phyloP scores from a whole-genome alignment of 2,888 invertebrate species.

The Gryllus longicercus region DNA sequence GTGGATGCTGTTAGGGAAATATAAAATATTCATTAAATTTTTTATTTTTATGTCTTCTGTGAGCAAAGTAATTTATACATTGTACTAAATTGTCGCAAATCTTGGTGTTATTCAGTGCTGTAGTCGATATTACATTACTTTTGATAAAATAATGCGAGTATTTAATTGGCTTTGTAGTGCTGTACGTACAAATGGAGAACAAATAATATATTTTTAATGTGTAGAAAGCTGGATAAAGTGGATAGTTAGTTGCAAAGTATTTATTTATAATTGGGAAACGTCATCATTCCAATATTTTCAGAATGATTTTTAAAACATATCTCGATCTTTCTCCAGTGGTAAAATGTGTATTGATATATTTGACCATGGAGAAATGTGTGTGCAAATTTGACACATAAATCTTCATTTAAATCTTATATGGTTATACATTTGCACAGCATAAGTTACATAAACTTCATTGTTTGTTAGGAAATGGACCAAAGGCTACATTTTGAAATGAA shows the following conservation, averaged over 20 bases:
- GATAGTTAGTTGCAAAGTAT: neutral
- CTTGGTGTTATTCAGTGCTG: conserved; percentile 5
- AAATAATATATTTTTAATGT: conserved; percentile 1
- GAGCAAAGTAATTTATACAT: neutral
- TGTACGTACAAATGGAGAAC: neutral
- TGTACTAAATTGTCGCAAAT: neutral
- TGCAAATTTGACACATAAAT: neutral
- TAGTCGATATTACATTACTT: neutral
- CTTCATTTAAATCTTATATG: too few species aligned
- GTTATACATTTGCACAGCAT: too few species aligned
- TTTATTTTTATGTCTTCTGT: neutral
- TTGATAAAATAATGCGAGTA: neutral
- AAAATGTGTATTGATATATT: neutral
- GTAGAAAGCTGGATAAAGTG: neutral
- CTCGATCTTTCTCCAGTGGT: neutral
- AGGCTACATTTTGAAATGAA: neutral
- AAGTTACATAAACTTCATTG: neutral
- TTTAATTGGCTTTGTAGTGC: conserved; percentile 9
- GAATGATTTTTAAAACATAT: neutral
- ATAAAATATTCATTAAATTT: neutral
- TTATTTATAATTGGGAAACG: neutral
- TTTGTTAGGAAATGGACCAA: conserved; percentile 1
- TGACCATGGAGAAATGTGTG: neutral
- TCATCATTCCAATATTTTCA: conserved; percentile 2
- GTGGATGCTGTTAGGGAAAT: neutral